phyloP scores from a whole-genome alignment of 37 sponge, comb jelly and placozoan species.

The Trichoplax adhaerens region DNA sequence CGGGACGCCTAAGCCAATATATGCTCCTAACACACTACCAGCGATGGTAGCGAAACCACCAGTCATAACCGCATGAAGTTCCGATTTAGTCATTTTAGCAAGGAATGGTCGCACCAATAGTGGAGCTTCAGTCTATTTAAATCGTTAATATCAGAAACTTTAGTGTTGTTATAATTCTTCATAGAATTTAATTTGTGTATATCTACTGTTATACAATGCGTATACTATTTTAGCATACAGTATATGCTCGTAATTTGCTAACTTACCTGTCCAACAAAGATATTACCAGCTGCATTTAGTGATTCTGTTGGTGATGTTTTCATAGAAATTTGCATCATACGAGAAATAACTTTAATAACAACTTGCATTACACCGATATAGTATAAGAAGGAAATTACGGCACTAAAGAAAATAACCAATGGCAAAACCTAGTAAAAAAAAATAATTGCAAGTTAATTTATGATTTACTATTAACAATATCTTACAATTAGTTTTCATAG shows the following conservation, averaged over 20 bases:
- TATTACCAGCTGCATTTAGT: slow-evolving; percentile 22
- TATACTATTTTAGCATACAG: too few species aligned
- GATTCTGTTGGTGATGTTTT: slow-evolving; percentile 17
- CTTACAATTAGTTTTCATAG: too few species aligned
- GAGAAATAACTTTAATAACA: not conserved
- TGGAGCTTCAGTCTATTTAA: slow-evolving; percentile 15
- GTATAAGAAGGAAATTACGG: slow-evolving; percentile 17
- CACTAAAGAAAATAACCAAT: slow-evolving; percentile 16
- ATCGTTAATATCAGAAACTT: too few species aligned
- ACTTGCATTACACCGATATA: slow-evolving; percentile 20
- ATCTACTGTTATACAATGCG: too few species aligned
- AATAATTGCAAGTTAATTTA: too few species aligned
- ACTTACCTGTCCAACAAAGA: slow-evolving; percentile 7
- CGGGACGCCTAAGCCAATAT: slow-evolving; percentile 13
- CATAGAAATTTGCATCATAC: not conserved
- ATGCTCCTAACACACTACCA: slow-evolving; percentile 16
- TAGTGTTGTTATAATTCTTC: too few species aligned
- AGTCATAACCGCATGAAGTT: slow-evolving; percentile 20
- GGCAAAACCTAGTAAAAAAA: not conserved
- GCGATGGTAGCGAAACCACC: slow-evolving; percentile 13
- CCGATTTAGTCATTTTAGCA: slow-evolving; percentile 16
- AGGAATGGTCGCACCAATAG: slow-evolving; percentile 22
- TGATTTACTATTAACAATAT: too few species aligned
- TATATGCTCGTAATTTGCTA: too few species aligned
- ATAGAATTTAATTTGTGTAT: too few species aligned